Percentiles rank a stretch among this genome's conserved stretches.
Evolutionary conservation across 2,888 invertebrate genomes (phyloP).

Genomic region (Cryptus viduatorius): DNA sequence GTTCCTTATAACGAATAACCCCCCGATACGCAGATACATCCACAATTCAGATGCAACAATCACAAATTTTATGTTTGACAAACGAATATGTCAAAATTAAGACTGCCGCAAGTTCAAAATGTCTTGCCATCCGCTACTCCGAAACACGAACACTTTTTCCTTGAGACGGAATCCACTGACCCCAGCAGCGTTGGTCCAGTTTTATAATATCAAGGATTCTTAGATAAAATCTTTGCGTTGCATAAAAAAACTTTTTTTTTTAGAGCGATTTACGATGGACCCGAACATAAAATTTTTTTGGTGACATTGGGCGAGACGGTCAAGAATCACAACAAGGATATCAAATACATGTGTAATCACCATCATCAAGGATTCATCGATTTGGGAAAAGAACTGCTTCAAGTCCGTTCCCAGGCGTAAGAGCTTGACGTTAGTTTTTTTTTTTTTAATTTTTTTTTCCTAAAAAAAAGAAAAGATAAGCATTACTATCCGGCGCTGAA

Average conservation of each 20-base stretch:
- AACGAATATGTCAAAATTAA: constrained; percentile 75
- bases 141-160: constrained; percentile 84
- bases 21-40: constrained; percentile 78
- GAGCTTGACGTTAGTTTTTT: constrained; percentile 88
- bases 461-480: no score
- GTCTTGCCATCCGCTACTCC: constrained; percentile 78
- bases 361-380: constrained; percentile 99
- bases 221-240: no score
- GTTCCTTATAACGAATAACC: constrained; percentile 48
- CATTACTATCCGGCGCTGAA: constrained; percentile 95
- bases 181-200: constrained; percentile 84
- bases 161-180: constrained; percentile 85
- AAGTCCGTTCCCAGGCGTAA: constrained; percentile 96
- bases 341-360: constrained; percentile 98
- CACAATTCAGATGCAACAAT: constrained; percentile 16
- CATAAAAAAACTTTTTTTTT: constrained; percentile 70
- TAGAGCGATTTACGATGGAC: constrained; percentile 97
- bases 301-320: constrained; percentile 95
- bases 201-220: constrained; percentile 81
- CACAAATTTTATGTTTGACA: background rate
- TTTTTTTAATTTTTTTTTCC: no score
- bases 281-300: constrained; percentile 93
- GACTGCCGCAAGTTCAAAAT: constrained; percentile 75
- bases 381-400: constrained; percentile 96
- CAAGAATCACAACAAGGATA: constrained; percentile 98